phyloP scores from a whole-genome alignment of 2,113 vertebrate species.

The Alces alces region DNA sequence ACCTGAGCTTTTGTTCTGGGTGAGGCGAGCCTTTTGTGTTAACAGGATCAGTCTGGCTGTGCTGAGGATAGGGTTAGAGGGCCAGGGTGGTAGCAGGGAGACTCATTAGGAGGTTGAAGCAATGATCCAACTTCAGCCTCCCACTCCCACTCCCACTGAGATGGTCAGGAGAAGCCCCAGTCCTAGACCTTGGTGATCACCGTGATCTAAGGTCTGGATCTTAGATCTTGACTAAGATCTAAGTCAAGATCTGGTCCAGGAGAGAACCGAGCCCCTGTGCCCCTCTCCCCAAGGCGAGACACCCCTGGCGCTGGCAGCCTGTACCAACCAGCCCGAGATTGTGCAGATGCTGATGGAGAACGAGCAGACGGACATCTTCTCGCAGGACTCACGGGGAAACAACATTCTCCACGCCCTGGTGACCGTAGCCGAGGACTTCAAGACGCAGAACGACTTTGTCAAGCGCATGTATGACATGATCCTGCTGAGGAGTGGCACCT shows the following conservation, averaged over 20 bases:
- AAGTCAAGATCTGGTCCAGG: neutral
- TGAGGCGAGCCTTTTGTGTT: neutral
- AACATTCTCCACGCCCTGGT: slow-evolving; percentile 84
- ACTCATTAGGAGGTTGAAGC: neutral
- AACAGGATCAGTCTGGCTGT: neutral
- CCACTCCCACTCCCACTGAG: neutral
- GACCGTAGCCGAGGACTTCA: slow-evolving; percentile 82
- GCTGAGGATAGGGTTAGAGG: neutral
- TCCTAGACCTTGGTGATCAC: neutral
- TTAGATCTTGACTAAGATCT: neutral
- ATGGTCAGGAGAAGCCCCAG: neutral
- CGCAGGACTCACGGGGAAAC: slow-evolving; percentile 85
- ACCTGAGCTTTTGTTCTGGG: neutral
- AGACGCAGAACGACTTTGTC: slow-evolving; percentile 84
- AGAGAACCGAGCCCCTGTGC: neutral
- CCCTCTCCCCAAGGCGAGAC: slow-evolving; percentile 77
- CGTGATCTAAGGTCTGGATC: neutral
- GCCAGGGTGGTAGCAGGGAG: neutral
- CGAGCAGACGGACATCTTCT: slow-evolving; percentile 77
- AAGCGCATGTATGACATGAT: slow-evolving; percentile 85
- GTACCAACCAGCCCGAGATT: slow-evolving; percentile 86
- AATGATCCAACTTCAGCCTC: neutral
- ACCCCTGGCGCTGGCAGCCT: slow-evolving; percentile 83
- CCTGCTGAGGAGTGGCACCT: slow-evolving; percentile 77
- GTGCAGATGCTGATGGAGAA: slow-evolving; percentile 84